Conservation (phyloP, 2,113 vertebrate genomes). For the Hydrochoerus hydrochaeris region DNA sequence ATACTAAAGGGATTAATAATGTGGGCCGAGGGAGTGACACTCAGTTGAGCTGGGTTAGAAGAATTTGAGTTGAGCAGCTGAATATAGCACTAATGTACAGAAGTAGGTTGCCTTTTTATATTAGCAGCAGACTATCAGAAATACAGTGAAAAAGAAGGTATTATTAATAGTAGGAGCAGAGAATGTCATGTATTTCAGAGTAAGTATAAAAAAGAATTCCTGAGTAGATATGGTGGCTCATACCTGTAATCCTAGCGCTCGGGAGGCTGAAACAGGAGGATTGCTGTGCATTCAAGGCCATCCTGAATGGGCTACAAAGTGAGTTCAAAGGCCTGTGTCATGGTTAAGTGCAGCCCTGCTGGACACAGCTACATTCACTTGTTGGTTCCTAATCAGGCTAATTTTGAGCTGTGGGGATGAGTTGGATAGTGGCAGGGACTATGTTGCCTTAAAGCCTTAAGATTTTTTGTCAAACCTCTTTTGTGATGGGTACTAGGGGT, state of each 20-base stretch:
- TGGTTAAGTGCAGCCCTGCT: neutral
- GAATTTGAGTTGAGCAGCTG: neutral
- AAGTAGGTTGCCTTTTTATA: neutral
- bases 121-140: neutral
- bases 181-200: neutral
- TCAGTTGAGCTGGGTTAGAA: neutral
- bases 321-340: neutral
- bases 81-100: neutral
- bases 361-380: neutral
- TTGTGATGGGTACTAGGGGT: neutral
- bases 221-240: neutral
- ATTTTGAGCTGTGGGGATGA: neutral
- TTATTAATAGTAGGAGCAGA: constrained; percentile 1
- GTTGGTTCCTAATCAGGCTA: neutral
- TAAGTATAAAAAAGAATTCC: neutral
- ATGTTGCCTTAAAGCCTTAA: neutral
- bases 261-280: neutral
- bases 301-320: neutral
- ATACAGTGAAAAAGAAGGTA: neutral
- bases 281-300: neutral
- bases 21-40: neutral
- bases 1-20: neutral
- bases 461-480: neutral
- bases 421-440: neutral
- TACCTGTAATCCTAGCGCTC: neutral